Conservation (phyloP, 37 sponge, comb jelly and placozoan genomes). For the Cladorhizidae sp. region DNA sequence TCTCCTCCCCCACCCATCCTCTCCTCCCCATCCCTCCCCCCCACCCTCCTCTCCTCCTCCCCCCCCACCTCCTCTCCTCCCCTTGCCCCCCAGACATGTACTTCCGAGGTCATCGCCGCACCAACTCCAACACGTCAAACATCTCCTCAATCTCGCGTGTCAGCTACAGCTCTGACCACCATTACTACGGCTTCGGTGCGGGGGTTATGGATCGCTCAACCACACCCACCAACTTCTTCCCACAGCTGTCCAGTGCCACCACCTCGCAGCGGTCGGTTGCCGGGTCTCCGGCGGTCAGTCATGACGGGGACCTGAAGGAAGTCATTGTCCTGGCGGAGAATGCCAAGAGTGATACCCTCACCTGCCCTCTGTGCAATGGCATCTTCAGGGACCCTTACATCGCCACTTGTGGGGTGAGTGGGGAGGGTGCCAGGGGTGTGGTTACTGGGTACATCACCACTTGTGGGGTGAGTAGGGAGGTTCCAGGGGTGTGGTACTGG, state of each 20-base stretch:
- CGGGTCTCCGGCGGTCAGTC: conserved; percentile 43
- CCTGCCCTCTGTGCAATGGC: conserved; percentile 78
- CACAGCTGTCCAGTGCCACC: conserved; percentile 15
- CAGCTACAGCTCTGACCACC: conserved; percentile 52
- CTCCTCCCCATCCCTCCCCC: no score
- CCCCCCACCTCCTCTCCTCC: not conserved
- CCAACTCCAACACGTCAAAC: conserved; percentile 65
- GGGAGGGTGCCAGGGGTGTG: not conserved
- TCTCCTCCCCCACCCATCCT: no score
- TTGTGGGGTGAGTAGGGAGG: conserved; percentile 23
- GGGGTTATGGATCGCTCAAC: conserved; percentile 7
- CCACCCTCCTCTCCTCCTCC: no score
- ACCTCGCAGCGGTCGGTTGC: conserved; percentile 36
- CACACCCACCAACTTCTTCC: conserved; percentile 47
- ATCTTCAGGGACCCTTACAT: conserved; percentile 88
- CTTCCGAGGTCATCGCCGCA: conserved; percentile 52
- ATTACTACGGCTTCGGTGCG: conserved; percentile 25
- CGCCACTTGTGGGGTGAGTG: conserved; percentile 89
- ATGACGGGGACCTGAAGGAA: conserved; percentile 52
- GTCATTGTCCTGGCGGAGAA: conserved; percentile 71
- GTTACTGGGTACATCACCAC: conserved; percentile 1
- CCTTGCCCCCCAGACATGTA: conserved; percentile 9
- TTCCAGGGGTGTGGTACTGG: not conserved
- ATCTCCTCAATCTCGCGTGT: conserved; percentile 43
- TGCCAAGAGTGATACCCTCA: conserved; percentile 64